phyloP scores from a whole-genome alignment of 2,888 invertebrate genomes.

The Dorcus parallelipipedus region DNA sequence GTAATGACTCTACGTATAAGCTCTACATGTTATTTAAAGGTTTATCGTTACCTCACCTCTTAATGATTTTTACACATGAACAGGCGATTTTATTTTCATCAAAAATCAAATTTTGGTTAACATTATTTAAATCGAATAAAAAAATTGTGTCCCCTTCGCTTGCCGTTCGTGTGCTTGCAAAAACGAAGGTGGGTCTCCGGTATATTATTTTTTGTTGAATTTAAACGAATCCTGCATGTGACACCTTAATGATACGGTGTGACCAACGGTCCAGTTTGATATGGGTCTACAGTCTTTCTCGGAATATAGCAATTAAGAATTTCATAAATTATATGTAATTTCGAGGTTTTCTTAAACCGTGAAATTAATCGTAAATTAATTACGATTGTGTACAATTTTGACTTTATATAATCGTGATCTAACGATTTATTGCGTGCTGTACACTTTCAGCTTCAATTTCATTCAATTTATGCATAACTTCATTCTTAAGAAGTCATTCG shows the following conservation, averaged over 20 bases:
- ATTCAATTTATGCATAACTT: background rate
- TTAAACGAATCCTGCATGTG: constrained; percentile 31
- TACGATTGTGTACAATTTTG: constrained; percentile 23
- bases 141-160: no score
- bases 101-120: no score
- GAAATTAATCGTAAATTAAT: constrained; percentile 40
- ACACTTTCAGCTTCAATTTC: background rate
- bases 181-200: no score
- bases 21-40: no score
- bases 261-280: constrained; percentile 40
- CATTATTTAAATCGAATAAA: no score
- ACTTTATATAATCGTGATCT: background rate
- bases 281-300: constrained; percentile 42
- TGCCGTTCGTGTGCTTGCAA: no score
- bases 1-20: no score
- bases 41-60: no score
- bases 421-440: background rate
- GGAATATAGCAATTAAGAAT: constrained; percentile 45
- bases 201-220: background rate
- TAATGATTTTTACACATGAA: no score
- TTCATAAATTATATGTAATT: constrained; percentile 45
- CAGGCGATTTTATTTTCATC: no score
- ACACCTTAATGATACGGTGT: constrained; percentile 42
- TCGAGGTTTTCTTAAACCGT: constrained; percentile 28
- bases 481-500: no score